Conservation (phyloP, 1,140 invertebrate species). For the Brachionus rotundiformis region DNA sequence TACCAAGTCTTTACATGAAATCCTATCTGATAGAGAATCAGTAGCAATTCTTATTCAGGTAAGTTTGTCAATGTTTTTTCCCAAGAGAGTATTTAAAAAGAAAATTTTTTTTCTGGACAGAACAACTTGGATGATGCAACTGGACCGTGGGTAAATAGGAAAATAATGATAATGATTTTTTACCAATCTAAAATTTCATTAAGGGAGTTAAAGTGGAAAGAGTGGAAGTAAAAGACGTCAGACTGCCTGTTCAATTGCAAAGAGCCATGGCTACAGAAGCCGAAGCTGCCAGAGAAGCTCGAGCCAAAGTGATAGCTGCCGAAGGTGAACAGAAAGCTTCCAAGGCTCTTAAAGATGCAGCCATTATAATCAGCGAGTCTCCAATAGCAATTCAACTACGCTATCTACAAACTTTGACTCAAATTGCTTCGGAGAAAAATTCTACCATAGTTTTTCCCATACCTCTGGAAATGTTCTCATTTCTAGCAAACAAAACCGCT, state of each 20-base stretch:
- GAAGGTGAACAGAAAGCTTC: conserved; percentile 53
- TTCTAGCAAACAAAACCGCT: conserved; percentile 39
- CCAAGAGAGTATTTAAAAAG: no score
- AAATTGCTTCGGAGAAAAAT: conserved; percentile 94
- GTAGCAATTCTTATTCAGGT: conserved; percentile 50
- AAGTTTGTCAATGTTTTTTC: no score
- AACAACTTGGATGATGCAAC: conserved; percentile 51
- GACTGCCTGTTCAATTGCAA: conserved; percentile 57
- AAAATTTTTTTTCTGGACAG: neutral
- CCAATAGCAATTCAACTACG: conserved; percentile 82
- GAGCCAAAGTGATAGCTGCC: conserved; percentile 57
- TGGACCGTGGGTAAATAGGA: conserved; percentile 36
- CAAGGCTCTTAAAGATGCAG: conserved; percentile 49
- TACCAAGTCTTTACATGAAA: conserved; percentile 51
- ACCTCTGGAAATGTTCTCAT: conserved; percentile 79
- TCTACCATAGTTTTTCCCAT: conserved; percentile 95
- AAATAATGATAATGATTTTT: neutral
- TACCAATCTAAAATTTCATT: neutral
- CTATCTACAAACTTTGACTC: conserved; percentile 80
- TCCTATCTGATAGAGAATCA: conserved; percentile 46
- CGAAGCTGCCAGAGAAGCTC: conserved; percentile 59
- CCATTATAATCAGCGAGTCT: conserved; percentile 53
- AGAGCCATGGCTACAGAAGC: conserved; percentile 62
- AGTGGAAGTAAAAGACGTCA: conserved; percentile 54
- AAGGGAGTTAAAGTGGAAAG: conserved; percentile 50